Conservation (phyloP, 2,113 vertebrate species). For the Riparia riparia region DNA sequence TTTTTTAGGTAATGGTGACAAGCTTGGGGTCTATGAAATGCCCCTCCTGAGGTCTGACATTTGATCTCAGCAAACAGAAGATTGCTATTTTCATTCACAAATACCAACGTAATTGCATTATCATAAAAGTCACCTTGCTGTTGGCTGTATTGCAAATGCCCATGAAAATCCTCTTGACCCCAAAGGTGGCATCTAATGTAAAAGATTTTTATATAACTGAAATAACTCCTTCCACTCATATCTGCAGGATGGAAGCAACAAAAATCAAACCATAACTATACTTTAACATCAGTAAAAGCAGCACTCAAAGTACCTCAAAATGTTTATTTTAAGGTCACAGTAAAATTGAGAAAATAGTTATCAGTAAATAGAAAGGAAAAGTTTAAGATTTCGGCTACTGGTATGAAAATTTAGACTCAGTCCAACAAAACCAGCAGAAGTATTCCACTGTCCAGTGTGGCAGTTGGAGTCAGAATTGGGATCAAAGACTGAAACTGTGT, state of each 20-base stretch:
- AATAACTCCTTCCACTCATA: background rate
- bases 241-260: background rate
- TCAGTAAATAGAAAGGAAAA: background rate
- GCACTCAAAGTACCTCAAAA: background rate
- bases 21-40: background rate
- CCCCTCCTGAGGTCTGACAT: background rate
- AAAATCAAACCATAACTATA: background rate
- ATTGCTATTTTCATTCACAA: conserved; percentile 2
- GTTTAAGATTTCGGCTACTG: background rate
- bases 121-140: conserved; percentile 5
- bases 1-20: background rate
- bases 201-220: background rate
- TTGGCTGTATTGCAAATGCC: background rate
- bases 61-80: background rate
- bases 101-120: conserved; percentile 21
- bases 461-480: background rate
- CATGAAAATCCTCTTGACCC: background rate
- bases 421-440: background rate
- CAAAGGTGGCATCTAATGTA: background rate
- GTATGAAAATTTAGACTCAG: background rate
- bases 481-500: background rate
- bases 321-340: background rate
- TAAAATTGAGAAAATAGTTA: background rate
- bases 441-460: background rate
- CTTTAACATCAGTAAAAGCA: background rate